phyloP scores from a whole-genome alignment of 2,113 vertebrate species.

The Lynx canadensis region DNA sequence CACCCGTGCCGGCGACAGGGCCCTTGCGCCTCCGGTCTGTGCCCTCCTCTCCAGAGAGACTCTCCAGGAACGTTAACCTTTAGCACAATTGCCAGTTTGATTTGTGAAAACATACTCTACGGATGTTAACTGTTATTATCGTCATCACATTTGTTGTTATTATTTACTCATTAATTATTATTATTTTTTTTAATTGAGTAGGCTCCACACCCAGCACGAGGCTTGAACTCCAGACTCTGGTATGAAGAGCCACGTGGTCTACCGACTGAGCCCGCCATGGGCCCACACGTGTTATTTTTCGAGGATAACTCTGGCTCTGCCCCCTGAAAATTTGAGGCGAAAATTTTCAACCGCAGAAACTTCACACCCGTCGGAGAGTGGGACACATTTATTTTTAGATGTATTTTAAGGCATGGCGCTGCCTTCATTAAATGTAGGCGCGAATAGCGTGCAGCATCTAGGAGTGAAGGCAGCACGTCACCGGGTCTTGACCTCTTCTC shows the following conservation, averaged over 20 bases:
- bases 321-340: background rate
- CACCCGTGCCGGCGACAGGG: rapidly evolving
- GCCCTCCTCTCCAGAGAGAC: background rate
- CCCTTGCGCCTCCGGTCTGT: background rate
- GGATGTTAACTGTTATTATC: too few relatives aligned
- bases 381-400: background rate
- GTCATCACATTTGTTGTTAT: background rate
- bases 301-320: background rate
- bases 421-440: background rate
- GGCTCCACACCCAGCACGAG: too few relatives aligned
- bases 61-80: too few relatives aligned
- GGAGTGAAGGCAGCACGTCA: rapidly evolving
- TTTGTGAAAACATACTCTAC: background rate
- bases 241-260: too few relatives aligned
- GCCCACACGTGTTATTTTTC: background rate
- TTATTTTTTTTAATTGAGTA: too few relatives aligned
- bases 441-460: rapidly evolving
- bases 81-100: background rate
- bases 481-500: too few relatives aligned
- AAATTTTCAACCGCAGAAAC: background rate
- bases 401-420: background rate
- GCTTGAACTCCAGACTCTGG: too few relatives aligned
- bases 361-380: background rate
- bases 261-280: too few relatives aligned
- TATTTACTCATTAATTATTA: too few relatives aligned